Evolutionary conservation across 2,797 vertebrate genomes (phyloP).

Genomic region (Lacerta agilis): DNA sequence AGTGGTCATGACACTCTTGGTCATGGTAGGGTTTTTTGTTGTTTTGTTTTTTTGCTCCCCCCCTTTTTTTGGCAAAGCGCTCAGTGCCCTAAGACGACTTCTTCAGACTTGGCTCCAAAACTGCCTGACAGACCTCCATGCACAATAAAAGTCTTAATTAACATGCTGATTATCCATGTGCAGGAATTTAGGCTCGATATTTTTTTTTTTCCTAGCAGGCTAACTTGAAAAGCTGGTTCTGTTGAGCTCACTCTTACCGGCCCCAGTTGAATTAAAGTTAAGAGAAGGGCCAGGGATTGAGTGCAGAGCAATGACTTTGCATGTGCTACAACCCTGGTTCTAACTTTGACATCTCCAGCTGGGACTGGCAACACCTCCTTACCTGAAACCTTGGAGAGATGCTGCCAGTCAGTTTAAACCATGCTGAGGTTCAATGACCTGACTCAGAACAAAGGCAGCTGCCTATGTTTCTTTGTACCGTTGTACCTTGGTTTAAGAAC

Average conservation of each 20-base stretch:
- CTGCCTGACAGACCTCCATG: constrained; percentile 58
- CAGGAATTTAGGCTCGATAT: constrained; percentile 66
- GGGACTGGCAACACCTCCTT: too few relatives aligned
- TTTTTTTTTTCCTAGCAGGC: constrained; percentile 64
- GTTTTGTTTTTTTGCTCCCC: background rate
- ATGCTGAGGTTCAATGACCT: too few relatives aligned
- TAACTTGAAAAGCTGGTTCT: constrained; percentile 66
- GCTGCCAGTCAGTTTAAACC: too few relatives aligned
- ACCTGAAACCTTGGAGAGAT: too few relatives aligned
- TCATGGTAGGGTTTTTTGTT: constrained; percentile 35
- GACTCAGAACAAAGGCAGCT: too few relatives aligned
- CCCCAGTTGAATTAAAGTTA: constrained; percentile 68
- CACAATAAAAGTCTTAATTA: constrained; percentile 70
- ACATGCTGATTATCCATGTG: constrained; percentile 67
- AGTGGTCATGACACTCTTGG: constrained; percentile 72
- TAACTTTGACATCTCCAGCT: too few relatives aligned
- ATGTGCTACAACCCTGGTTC: too few relatives aligned
- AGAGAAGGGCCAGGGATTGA: background rate
- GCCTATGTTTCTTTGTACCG: background rate
- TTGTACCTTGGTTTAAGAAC: too few relatives aligned
- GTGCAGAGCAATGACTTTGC: too few relatives aligned
- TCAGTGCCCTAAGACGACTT: constrained; percentile 65
- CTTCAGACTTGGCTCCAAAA: constrained; percentile 68
- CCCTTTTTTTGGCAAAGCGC: constrained; percentile 59
- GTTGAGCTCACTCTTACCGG: constrained; percentile 58